These are phyloP conservation scores for Propithecus perrieri DNA, from an alignment of 2,797 vertebrate genomes.

Conservation along the genomic window DNA sequence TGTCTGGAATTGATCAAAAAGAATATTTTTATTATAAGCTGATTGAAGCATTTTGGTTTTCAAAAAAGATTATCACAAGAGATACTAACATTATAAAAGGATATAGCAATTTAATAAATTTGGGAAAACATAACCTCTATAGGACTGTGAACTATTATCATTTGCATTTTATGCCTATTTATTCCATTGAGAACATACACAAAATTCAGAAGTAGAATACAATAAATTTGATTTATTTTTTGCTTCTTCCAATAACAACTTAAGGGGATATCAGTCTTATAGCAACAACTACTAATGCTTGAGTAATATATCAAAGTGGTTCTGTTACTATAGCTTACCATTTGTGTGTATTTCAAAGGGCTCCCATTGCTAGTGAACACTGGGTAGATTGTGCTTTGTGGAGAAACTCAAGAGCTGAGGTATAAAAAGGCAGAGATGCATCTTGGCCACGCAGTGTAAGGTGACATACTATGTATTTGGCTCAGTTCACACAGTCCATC, in stretches of 20 bases:
- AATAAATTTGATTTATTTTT: background rate
- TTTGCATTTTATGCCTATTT: background rate
- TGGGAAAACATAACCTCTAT: background rate
- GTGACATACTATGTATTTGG: background rate
- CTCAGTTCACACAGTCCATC: conserved; percentile 47
- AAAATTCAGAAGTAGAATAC: background rate
- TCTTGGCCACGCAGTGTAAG: background rate
- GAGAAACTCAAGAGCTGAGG: background rate
- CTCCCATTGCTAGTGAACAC: background rate
- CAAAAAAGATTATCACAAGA: background rate
- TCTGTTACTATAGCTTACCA: background rate
- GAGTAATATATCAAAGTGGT: background rate
- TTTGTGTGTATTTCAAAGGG: background rate
- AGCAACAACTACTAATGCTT: background rate
- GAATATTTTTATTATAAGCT: background rate
- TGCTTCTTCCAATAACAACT: background rate
- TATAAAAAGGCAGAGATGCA: background rate
- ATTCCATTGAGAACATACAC: background rate
- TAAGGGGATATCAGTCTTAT: background rate
- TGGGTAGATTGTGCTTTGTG: background rate
- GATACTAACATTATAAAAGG: background rate
- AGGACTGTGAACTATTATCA: background rate
- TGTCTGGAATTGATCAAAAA: background rate
- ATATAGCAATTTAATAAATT: background rate
- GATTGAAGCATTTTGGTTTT: background rate